These are phyloP conservation scores for Busseola fusca DNA, from an alignment of 2,888 invertebrate species.

Conservation along the genomic window DNA sequence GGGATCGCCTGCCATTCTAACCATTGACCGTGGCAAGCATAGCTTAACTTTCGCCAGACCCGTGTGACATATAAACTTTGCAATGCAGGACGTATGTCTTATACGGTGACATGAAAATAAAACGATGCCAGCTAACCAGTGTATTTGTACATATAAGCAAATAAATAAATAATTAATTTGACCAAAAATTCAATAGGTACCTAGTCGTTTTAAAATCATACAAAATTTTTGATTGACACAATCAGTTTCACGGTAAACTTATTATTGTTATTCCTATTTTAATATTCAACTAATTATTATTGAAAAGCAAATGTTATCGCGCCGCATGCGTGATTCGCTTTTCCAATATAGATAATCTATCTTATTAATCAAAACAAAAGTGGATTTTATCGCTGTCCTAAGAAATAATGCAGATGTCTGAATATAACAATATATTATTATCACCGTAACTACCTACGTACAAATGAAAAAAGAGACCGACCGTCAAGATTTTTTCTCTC, in stretches of 20 bases:
- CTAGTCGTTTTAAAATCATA: not conserved
- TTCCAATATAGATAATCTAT: constrained; percentile 1
- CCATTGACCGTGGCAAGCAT: no score
- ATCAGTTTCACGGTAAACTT: not conserved
- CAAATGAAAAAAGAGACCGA: not conserved
- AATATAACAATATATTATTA: not conserved
- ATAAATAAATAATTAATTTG: not conserved
- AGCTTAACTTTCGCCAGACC: no score
- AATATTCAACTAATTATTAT: not conserved
- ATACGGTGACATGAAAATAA: no score
- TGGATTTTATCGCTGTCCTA: not conserved
- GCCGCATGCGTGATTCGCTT: not conserved
- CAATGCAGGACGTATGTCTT: no score
- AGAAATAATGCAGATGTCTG: not conserved
- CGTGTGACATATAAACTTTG: no score
- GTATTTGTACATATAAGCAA: no score
- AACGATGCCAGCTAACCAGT: no score
- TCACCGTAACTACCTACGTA: not conserved
- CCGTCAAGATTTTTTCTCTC: no score
- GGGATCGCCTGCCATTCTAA: no score
- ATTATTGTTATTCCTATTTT: not conserved
- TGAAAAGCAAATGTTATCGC: constrained; percentile 19
- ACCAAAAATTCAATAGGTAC: not conserved
- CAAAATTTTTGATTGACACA: not conserved
- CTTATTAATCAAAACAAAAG: constrained; percentile 3